Evolutionary conservation across 35 echinoderm and acorn worm genomes (phyloP).

Genomic region (Ophioderma brevispina): DNA sequence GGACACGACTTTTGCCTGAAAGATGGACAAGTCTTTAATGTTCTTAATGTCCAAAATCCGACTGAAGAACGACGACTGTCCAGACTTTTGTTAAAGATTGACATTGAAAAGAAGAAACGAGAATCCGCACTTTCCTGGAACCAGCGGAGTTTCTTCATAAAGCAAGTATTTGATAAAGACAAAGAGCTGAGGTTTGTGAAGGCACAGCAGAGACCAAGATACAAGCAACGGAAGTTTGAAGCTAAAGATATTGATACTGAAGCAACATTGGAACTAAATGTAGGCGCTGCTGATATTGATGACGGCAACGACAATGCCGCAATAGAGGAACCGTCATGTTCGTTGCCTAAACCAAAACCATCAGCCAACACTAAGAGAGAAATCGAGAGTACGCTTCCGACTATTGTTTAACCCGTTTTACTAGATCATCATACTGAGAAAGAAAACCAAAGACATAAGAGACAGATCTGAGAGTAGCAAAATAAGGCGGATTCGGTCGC

Average conservation of each 20-base stretch:
- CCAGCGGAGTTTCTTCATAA: constrained; percentile 90
- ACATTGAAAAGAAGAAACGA: constrained; percentile 72
- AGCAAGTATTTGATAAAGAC: constrained; percentile 90
- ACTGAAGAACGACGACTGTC: constrained; percentile 69
- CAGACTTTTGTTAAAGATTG: constrained; percentile 45
- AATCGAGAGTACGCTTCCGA: no score
- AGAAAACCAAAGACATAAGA: no score
- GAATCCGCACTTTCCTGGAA: constrained; percentile 67
- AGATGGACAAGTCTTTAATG: not conserved
- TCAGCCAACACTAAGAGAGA: no score
- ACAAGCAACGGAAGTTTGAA: not conserved
- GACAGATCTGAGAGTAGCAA: no score
- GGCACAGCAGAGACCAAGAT: constrained; percentile 72
- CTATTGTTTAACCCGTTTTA: no score
- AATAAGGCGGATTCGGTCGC: no score
- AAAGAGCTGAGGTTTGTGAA: constrained; percentile 89
- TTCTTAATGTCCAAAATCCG: constrained; percentile 53
- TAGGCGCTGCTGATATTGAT: no score
- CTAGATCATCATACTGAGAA: no score
- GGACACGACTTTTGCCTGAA: not conserved
- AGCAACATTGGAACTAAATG: no score
- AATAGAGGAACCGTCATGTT: no score
- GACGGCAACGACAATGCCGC: no score
- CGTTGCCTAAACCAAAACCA: no score
- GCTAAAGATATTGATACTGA: not conserved